Conservation (phyloP, 2,113 vertebrate genomes). For the Myanophis thanlyinensis region DNA sequence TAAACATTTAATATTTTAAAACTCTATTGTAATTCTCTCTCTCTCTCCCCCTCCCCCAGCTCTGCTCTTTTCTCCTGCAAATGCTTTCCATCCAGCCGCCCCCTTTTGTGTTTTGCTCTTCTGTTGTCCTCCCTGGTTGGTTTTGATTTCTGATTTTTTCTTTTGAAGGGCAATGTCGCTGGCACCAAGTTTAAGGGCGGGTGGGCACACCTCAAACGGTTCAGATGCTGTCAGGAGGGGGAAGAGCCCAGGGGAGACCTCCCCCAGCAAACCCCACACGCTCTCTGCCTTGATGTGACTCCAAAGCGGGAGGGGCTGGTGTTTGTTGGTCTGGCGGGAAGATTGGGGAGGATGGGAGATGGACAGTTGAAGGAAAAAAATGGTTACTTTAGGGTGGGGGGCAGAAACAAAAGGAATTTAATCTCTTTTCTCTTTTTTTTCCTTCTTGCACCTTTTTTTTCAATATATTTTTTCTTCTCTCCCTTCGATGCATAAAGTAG, state of each 20-base stretch:
- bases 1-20: not conserved
- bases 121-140: slow-evolving; percentile 37
- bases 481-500: slow-evolving; percentile 98
- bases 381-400: slow-evolving; percentile 58
- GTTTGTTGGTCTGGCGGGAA: slow-evolving; percentile 51
- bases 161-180: slow-evolving; percentile 21
- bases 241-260: not conserved
- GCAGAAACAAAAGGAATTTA: slow-evolving; percentile 74
- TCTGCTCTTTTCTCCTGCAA: slow-evolving; percentile 2
- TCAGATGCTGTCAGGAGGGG: slow-evolving; percentile 1
- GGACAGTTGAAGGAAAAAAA: slow-evolving; percentile 33
- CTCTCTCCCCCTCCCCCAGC: not conserved
- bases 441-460: slow-evolving; percentile 85
- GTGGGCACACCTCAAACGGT: slow-evolving; percentile 11
- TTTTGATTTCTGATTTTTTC: slow-evolving; percentile 34
- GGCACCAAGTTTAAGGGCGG: not conserved
- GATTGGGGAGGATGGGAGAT: slow-evolving; percentile 39
- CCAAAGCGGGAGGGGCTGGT: slow-evolving; percentile 50
- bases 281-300: slow-evolving; percentile 28
- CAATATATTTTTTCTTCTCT: slow-evolving; percentile 88
- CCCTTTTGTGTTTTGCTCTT: slow-evolving; percentile 29
- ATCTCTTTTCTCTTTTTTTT: slow-evolving; percentile 93
- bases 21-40: not conserved
- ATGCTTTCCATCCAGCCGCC: slow-evolving; percentile 18
- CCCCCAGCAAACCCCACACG: slow-evolving; percentile 16